Evolutionary conservation across 92 coral and sea anemone species (phyloP).

Genomic region (Pocillopora grandis): DNA sequence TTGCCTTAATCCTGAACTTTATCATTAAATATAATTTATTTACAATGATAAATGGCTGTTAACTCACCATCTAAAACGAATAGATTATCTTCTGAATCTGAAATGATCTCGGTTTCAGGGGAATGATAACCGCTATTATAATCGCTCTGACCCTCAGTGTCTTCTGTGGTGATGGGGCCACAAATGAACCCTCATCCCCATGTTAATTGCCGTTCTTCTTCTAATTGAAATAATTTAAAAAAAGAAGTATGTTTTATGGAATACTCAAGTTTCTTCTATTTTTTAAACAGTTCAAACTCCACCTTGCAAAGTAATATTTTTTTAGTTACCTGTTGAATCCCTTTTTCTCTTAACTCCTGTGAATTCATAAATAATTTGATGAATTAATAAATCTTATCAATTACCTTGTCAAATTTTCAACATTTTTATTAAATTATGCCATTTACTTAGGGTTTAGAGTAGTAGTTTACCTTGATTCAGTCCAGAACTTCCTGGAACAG

Average conservation of each 20-base stretch:
- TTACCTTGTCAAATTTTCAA: not conserved
- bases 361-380: not conserved
- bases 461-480: no score
- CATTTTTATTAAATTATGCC: not conserved
- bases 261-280: not conserved
- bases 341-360: no score
- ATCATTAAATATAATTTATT: no score
- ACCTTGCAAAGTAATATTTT: not conserved
- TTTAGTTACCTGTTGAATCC: no score
- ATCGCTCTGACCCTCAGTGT: not conserved
- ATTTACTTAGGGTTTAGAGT: no score
- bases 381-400: not conserved
- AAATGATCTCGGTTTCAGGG: not conserved
- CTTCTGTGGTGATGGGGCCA: not conserved
- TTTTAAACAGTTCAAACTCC: not conserved
- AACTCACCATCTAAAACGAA: no score
- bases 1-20: no score
- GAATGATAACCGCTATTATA: not conserved
- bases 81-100: not conserved
- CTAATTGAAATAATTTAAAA: not conserved
- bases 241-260: not conserved
- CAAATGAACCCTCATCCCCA: slow-evolving; percentile 2
- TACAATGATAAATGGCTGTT: no score
- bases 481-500: no score
- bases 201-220: not conserved